Evolutionary conservation across 2,888 invertebrate genomes (phyloP), one percentile per base, ranked within the genome.

Genomic region (Epicampocera succincta): DNA sequence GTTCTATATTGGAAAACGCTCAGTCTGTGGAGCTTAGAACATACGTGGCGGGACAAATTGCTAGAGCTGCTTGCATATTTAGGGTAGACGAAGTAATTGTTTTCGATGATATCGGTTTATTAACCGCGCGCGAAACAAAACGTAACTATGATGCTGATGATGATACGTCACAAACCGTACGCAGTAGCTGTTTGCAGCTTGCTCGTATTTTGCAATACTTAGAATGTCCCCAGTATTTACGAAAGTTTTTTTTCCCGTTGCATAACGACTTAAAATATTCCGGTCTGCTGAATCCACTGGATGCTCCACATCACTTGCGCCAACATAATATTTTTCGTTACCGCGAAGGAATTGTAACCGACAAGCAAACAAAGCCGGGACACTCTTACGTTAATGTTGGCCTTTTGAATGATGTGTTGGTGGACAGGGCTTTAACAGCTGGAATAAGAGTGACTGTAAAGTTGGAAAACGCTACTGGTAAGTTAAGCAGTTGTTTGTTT

Each of bases 1-100:
- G 99, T 0, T 99, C 99, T 0, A 98, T 99, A 87, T 91, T 99
- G 72, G 98, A 99, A 89, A 99, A 99, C 92, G 98, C 98, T 0
- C 99, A 99, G 88, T 96, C 97, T 0, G 93, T 93, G 0, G 97
- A 97, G 89, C 91, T 99, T 42, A 93, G 97, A 21, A 95, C 98
- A 0, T 98, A 98, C 91, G 92, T 99, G 71, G 98, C 97, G 0
- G 99, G 99, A 1, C 98, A 99, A 92, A 96, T 99, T 86, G 99
- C 98, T 0, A 93, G 99, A 88, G 97, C 98, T 0, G 98, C 97
- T 11, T 97, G 96, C 84, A 95, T 99, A 42, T 99, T 97, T 90
- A 95, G 96, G 89, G 94, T 99, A 0, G 97, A 98, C 89, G 99
- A 99, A 92, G 93, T 97, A 5, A 92, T 96, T 71, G 94, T 97